Evolutionary conservation across 1,140 invertebrate genomes (phyloP).

Genomic region (Rhyzopertha dominica): DNA sequence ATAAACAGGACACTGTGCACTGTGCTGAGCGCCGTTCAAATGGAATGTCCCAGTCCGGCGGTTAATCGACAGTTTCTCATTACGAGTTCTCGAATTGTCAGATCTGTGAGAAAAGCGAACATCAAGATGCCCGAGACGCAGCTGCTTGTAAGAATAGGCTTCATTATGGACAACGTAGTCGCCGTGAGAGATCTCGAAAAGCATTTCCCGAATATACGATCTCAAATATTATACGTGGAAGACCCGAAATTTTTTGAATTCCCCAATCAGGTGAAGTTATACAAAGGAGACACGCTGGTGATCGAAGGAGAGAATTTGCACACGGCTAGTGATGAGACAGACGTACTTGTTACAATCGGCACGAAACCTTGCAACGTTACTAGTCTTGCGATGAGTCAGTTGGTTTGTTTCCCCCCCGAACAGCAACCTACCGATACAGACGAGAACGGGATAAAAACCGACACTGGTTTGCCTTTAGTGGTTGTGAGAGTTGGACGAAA

Average conservation of each 20-base stretch:
- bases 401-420: slow-evolving; percentile 86
- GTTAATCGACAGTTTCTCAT: slow-evolving; percentile 53
- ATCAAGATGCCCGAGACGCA: slow-evolving; percentile 47
- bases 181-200: slow-evolving; percentile 83
- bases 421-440: slow-evolving; percentile 80
- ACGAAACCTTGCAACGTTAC: slow-evolving; percentile 86
- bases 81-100: slow-evolving; percentile 23
- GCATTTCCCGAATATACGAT: slow-evolving; percentile 72
- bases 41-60: slow-evolving; percentile 92
- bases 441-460: slow-evolving; percentile 72
- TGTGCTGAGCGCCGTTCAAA: slow-evolving; percentile 82
- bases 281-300: slow-evolving; percentile 91
- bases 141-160: slow-evolving; percentile 71
- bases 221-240: slow-evolving; percentile 80
- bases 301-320: slow-evolving; percentile 93
- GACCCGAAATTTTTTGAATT: slow-evolving; percentile 91
- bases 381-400: slow-evolving; percentile 78
- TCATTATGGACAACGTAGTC: slow-evolving; percentile 94
- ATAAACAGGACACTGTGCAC: slow-evolving; percentile 79
- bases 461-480: slow-evolving; percentile 76
- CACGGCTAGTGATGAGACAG: slow-evolving; percentile 84
- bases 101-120: slow-evolving; percentile 41
- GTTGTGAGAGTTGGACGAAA: slow-evolving; percentile 85
- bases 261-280: slow-evolving; percentile 77
- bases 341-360: slow-evolving; percentile 91